Conservation (phyloP, 1,140 invertebrate genomes). For the Drosophila parvula region DNA sequence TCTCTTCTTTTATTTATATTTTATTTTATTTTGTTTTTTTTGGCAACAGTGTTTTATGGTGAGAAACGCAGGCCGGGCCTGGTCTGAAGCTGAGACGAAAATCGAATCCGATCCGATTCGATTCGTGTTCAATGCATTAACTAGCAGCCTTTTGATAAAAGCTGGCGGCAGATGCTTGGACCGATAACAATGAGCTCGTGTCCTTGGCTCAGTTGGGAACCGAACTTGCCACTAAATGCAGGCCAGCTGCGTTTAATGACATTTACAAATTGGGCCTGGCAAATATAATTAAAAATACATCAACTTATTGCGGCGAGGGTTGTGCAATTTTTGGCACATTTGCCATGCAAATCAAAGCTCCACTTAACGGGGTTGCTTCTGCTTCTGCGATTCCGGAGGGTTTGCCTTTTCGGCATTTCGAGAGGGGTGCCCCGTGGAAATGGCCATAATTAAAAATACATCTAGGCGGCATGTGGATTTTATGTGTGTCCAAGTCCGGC, state of each 20-base stretch:
- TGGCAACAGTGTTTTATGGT: slow-evolving; percentile 68
- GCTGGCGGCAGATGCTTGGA: slow-evolving; percentile 34
- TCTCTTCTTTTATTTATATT: not conserved
- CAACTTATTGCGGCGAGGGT: slow-evolving; percentile 51
- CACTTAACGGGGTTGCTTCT: slow-evolving; percentile 45
- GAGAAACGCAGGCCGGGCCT: slow-evolving; percentile 42
- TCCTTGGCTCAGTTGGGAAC: slow-evolving; percentile 59
- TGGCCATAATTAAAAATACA: slow-evolving; percentile 80
- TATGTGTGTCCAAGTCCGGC: slow-evolving; percentile 41
- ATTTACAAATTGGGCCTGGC: slow-evolving; percentile 57
- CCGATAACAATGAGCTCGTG: slow-evolving; percentile 63
- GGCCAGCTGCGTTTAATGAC: slow-evolving; percentile 58
- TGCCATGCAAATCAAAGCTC: slow-evolving; percentile 62
- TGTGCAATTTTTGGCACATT: slow-evolving; percentile 62
- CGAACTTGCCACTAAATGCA: slow-evolving; percentile 54
- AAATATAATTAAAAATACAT: slow-evolving; percentile 75
- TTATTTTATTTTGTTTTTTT: slow-evolving; percentile 11
- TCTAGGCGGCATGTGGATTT: slow-evolving; percentile 71
- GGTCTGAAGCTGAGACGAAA: slow-evolving; percentile 52
- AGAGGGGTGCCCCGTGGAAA: slow-evolving; percentile 56
- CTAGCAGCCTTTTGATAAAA: slow-evolving; percentile 52
- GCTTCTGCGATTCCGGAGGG: slow-evolving; percentile 13
- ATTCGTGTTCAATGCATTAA: slow-evolving; percentile 62
- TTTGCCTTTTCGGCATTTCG: slow-evolving; percentile 6
- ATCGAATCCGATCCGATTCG: slow-evolving; percentile 61